phyloP scores from a whole-genome alignment of 2,797 vertebrate genomes.

The Hafferia zeledoni region DNA sequence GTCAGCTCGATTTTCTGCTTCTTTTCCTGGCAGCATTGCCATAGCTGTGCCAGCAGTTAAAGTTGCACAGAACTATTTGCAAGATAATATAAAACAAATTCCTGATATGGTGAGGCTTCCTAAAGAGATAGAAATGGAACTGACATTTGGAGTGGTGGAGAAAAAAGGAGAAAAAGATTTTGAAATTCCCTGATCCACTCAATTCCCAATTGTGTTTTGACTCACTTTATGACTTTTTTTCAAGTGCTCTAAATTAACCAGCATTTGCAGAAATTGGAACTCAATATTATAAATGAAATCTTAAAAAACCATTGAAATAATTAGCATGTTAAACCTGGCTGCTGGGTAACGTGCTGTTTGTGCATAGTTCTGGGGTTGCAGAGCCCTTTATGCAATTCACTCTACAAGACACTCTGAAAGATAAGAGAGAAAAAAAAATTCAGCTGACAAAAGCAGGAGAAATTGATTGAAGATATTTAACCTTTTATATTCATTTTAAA shows the following conservation, averaged over 20 bases:
- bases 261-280: background rate
- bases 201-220: background rate
- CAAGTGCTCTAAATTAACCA: background rate
- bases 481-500: background rate
- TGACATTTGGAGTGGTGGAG: background rate
- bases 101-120: background rate
- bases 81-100: background rate
- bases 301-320: background rate
- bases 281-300: background rate
- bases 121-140: background rate
- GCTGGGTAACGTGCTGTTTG: accelerated
- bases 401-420: background rate
- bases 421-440: background rate
- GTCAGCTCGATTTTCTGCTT: background rate
- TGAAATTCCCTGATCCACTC: background rate
- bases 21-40: background rate
- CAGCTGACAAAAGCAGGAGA: background rate
- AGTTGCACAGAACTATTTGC: background rate
- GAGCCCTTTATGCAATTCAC: background rate
- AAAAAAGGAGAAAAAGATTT: background rate
- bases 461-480: background rate
- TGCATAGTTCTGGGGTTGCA: background rate
- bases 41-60: accelerated
- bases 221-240: background rate
- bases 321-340: background rate